Percentiles rank a stretch among this genome's conserved stretches.
Conservation (phyloP, 2,113 vertebrate genomes). For the Cephalopterus ornatus region DNA sequence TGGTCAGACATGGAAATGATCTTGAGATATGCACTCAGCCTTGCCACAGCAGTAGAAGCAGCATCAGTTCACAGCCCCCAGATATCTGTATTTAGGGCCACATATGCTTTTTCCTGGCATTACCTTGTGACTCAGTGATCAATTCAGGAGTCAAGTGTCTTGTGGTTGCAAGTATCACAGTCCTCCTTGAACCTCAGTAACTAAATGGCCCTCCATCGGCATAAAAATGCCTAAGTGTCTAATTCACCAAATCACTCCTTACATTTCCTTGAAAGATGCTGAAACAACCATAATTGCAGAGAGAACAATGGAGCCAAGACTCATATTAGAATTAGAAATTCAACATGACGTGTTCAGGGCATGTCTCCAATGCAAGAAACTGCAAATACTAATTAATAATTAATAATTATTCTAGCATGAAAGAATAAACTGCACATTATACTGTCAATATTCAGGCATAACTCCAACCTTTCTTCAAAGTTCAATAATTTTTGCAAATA, state of each 20-base stretch:
- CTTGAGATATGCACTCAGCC: neutral
- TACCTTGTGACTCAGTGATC: neutral
- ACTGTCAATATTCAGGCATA: neutral
- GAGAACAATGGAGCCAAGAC: fast-evolving
- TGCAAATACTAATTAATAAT: neutral
- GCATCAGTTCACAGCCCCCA: neutral
- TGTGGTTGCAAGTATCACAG: neutral
- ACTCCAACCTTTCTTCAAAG: neutral
- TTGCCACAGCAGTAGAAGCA: neutral
- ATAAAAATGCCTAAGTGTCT: neutral
- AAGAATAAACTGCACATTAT: neutral
- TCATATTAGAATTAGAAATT: neutral
- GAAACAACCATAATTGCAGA: neutral
- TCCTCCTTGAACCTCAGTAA: neutral
- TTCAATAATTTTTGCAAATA: neutral
- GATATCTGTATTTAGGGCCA: neutral
- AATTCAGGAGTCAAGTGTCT: neutral
- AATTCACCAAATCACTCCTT: neutral
- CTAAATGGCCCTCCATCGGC: neutral
- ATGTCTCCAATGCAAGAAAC: neutral
- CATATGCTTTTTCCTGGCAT: neutral
- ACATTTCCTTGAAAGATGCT: neutral
- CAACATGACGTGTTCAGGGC: neutral
- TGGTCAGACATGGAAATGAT: neutral
- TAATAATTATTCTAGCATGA: neutral